Evolutionary conservation across 2,888 invertebrate genomes (phyloP).

Genomic region (Dynastes hyllus): DNA sequence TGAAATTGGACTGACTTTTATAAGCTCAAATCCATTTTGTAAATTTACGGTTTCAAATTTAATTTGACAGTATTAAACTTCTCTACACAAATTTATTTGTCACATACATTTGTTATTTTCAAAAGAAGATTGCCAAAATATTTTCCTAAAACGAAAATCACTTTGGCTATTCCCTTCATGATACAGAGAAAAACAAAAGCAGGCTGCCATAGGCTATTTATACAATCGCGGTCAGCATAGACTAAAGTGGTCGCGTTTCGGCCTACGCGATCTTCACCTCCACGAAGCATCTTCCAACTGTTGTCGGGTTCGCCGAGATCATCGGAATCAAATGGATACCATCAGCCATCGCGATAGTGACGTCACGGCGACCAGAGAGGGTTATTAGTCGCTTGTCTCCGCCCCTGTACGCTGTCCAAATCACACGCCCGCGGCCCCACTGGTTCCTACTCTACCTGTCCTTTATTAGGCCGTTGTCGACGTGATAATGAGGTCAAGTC

Average conservation of each 20-base stretch:
- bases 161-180: too few relatives aligned
- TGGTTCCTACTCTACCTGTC: conserved; percentile 46
- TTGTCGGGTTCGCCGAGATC: conserved; percentile 39
- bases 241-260: conserved; percentile 33
- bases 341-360: conserved; percentile 61
- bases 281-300: conserved; percentile 21
- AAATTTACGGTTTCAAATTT: too few relatives aligned
- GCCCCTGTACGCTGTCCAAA: conserved; percentile 60
- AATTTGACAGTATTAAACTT: too few relatives aligned
- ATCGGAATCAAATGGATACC: conserved; percentile 44
- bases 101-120: too few relatives aligned
- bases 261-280: conserved; percentile 27
- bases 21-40: too few relatives aligned
- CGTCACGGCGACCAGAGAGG: conserved; percentile 64
- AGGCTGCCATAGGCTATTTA: neutral
- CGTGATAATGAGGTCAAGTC: conserved; percentile 23
- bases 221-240: neutral
- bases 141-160: too few relatives aligned
- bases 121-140: too few relatives aligned
- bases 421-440: conserved; percentile 37
- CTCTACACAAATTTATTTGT: too few relatives aligned
- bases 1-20: too few relatives aligned
- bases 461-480: conserved; percentile 38
- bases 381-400: conserved; percentile 66
- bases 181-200: neutral